phyloP scores from a whole-genome alignment of 2,797 vertebrate genomes.

The Percopsis omiscomaycus region DNA sequence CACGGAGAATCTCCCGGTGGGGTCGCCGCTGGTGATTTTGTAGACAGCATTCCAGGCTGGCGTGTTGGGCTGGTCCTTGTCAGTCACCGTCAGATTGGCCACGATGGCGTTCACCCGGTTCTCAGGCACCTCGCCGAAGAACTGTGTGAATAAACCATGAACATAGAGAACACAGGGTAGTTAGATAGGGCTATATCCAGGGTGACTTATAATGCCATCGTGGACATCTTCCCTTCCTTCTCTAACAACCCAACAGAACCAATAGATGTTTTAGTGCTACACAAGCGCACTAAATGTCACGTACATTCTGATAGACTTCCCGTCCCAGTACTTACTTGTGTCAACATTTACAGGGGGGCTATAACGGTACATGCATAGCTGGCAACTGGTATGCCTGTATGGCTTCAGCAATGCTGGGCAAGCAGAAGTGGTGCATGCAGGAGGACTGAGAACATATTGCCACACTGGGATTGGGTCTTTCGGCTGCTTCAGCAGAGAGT shows the following conservation, averaged over 20 bases:
- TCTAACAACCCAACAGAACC: conserved; percentile 59
- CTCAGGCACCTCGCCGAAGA: conserved; percentile 92
- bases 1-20: conserved; percentile 87
- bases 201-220: conserved; percentile 67
- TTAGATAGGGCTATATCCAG: conserved; percentile 38
- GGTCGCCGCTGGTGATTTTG: conserved; percentile 89
- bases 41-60: conserved; percentile 90
- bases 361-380: conserved; percentile 59
- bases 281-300: conserved; percentile 56
- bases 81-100: conserved; percentile 91
- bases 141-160: conserved; percentile 81
- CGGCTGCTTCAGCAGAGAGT: conserved; percentile 16
- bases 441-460: conserved; percentile 42
- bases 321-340: conserved; percentile 56
- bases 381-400: conserved; percentile 52
- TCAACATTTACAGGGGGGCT: conserved; percentile 67
- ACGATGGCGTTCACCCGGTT: conserved; percentile 92
- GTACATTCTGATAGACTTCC: conserved; percentile 44
- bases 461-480: conserved; percentile 24
- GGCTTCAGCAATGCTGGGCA: conserved; percentile 56
- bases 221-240: conserved; percentile 60
- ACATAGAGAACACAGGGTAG: conserved; percentile 41
- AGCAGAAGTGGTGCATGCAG: conserved; percentile 56
- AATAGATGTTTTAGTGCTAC: conserved; percentile 66
- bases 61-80: conserved; percentile 95